Conservation (phyloP, 1,140 invertebrate genomes). For the Thrips palmi region DNA sequence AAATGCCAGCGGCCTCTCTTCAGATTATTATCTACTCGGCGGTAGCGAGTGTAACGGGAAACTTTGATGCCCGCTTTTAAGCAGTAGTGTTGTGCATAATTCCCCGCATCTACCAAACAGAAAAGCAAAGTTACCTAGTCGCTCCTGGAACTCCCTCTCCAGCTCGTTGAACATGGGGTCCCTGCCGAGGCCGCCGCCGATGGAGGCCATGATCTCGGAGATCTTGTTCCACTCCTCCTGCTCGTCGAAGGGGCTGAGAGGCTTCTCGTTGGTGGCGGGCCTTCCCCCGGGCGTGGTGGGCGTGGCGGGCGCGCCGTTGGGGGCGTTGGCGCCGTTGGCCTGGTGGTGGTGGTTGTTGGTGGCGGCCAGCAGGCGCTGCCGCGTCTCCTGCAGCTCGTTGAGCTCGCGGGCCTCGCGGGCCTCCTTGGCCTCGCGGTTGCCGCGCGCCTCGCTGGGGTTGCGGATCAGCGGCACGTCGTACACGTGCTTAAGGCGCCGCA, state of each 20-base stretch:
- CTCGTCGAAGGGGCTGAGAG: constrained; percentile 80
- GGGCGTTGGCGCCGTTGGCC: constrained; percentile 21
- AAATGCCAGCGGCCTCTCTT: too few relatives aligned
- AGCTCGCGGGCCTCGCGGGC: constrained; percentile 9
- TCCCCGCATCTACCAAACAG: too few relatives aligned
- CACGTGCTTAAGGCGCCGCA: constrained; percentile 40
- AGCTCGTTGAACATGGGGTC: constrained; percentile 69
- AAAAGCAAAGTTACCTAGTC: constrained; percentile 29
- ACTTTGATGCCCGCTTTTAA: too few relatives aligned
- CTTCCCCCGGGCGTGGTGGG: constrained; percentile 23
- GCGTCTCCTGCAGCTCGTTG: constrained; percentile 17
- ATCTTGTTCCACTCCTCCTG: constrained; percentile 90
- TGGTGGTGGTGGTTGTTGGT: constrained; percentile 18
- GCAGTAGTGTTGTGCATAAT: too few relatives aligned
- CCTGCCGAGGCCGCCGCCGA: constrained; percentile 58
- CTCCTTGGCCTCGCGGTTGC: constrained; percentile 14
- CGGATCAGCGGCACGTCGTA: constrained; percentile 23
- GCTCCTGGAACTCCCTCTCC: constrained; percentile 61
- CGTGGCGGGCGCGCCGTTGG: constrained; percentile 13
- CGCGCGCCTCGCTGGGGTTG: constrained; percentile 17
- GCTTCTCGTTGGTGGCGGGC: constrained; percentile 42
- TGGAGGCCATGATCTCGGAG: constrained; percentile 82
- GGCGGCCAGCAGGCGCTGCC: constrained; percentile 14
- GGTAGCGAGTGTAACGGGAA: too few relatives aligned
- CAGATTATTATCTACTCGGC: too few relatives aligned